phyloP scores from a whole-genome alignment of 2,797 vertebrate genomes.

The Microctenopoma stevenorrisi region DNA sequence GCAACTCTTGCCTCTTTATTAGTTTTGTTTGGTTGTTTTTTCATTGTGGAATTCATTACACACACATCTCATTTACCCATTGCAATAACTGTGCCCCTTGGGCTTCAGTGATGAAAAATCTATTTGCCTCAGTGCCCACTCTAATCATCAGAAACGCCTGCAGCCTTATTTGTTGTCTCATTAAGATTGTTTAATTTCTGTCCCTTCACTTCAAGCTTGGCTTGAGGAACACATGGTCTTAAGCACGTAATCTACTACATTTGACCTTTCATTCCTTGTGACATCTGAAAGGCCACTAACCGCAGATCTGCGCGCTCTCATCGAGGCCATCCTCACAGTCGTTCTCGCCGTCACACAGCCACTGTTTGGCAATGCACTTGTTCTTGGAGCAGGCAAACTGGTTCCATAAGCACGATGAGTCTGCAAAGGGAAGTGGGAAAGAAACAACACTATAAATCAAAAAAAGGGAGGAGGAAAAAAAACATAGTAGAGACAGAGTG shows the following conservation, averaged over 20 bases:
- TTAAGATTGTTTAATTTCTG: slow-evolving; percentile 49
- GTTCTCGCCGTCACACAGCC: slow-evolving; percentile 96
- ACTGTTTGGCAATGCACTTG: slow-evolving; percentile 97
- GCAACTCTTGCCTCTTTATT: slow-evolving; percentile 53
- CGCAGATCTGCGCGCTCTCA: slow-evolving; percentile 92
- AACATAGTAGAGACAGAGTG: slow-evolving; percentile 30
- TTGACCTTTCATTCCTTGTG: slow-evolving; percentile 49
- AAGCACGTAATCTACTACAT: background rate
- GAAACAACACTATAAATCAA: slow-evolving; percentile 60
- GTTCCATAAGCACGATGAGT: slow-evolving; percentile 97
- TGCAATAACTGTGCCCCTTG: slow-evolving; percentile 62
- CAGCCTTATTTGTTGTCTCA: slow-evolving; percentile 63
- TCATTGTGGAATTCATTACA: slow-evolving; percentile 65
- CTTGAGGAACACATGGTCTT: slow-evolving; percentile 32
- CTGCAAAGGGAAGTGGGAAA: slow-evolving; percentile 71
- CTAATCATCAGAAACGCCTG: slow-evolving; percentile 62
- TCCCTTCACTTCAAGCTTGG: slow-evolving; percentile 37
- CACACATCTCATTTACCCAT: slow-evolving; percentile 61
- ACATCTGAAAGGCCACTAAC: slow-evolving; percentile 76
- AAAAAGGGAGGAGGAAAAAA: slow-evolving; percentile 47
- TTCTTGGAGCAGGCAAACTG: slow-evolving; percentile 98
- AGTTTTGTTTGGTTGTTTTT: slow-evolving; percentile 59
- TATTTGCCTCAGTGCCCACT: slow-evolving; percentile 63
- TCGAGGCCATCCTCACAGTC: slow-evolving; percentile 95
- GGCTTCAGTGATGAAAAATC: slow-evolving; percentile 64